Evolutionary conservation across 2,113 vertebrate species (phyloP).

Genomic region (Tetrax tetrax): DNA sequence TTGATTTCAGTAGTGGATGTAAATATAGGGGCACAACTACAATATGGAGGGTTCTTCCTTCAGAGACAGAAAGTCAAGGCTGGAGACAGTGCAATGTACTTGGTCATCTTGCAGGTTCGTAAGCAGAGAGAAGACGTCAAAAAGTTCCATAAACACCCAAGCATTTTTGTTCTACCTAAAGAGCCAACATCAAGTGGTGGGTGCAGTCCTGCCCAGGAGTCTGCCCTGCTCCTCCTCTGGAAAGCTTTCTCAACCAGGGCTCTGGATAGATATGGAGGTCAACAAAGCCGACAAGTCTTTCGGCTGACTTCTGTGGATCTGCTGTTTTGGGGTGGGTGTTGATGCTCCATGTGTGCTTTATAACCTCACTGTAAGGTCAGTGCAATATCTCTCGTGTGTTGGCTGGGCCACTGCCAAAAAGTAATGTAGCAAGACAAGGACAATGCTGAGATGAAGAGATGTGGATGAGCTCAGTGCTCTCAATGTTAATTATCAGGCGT

Average conservation of each 20-base stretch:
- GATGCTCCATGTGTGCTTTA: background rate
- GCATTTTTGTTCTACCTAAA: background rate
- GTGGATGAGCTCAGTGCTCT: slow-evolving; percentile 30
- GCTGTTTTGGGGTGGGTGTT: background rate
- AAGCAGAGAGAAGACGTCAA: background rate
- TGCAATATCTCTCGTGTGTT: slow-evolving; percentile 15
- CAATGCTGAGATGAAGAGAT: slow-evolving; percentile 41
- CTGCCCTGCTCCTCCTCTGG: background rate
- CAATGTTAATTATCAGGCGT: slow-evolving; percentile 31
- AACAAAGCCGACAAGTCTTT: background rate
- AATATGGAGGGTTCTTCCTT: background rate
- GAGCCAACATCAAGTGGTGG: background rate
- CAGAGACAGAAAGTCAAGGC: background rate
- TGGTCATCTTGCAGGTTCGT: background rate
- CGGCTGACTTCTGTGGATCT: background rate
- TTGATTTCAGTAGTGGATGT: background rate
- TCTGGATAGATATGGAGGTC: background rate
- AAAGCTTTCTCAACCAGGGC: background rate
- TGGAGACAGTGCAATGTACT: background rate
- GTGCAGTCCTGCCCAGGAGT: background rate
- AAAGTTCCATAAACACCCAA: background rate
- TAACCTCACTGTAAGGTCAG: slow-evolving; percentile 35
- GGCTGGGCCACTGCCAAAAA: slow-evolving; percentile 58
- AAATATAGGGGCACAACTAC: background rate
- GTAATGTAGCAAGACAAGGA: slow-evolving; percentile 38